Evolutionary conservation across 2,113 vertebrate genomes (phyloP).

Genomic region (Talpa occidentalis): DNA sequence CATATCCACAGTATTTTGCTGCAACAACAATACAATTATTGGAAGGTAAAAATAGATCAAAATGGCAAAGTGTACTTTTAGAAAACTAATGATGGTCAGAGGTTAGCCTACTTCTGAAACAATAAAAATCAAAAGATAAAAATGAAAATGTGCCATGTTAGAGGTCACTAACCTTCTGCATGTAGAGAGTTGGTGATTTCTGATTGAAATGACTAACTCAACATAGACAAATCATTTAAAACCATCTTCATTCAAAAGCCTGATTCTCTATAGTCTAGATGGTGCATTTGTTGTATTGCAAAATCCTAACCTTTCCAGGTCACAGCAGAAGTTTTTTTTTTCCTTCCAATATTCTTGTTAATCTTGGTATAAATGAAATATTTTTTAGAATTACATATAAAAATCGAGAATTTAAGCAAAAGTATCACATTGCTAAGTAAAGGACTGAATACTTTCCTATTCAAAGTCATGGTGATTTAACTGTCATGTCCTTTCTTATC

Average conservation of each 20-base stretch:
- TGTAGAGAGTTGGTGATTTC: not conserved
- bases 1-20: not conserved
- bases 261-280: not conserved
- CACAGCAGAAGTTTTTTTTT: not conserved
- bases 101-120: constrained; percentile 1
- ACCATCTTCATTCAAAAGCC: constrained; percentile 16
- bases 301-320: constrained; percentile 33
- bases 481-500: constrained; percentile 14
- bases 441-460: not conserved
- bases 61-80: not conserved
- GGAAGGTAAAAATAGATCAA: constrained; percentile 28
- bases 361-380: not conserved
- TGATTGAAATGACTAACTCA: constrained; percentile 50
- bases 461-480: constrained; percentile 7
- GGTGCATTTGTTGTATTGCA: constrained; percentile 22
- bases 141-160: not conserved
- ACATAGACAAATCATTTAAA: constrained; percentile 39
- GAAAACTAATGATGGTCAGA: not conserved
- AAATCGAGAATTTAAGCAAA: constrained; percentile 48
- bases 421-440: not conserved
- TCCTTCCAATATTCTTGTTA: constrained; percentile 13
- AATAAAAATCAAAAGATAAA: constrained; percentile 44
- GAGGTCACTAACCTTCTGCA: constrained; percentile 12
- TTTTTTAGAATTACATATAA: constrained; percentile 35
- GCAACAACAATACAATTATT: not conserved